Base-by-base conservation (phyloP, 2,888 invertebrate genomes). In the Drosophila siamana region DNA sequence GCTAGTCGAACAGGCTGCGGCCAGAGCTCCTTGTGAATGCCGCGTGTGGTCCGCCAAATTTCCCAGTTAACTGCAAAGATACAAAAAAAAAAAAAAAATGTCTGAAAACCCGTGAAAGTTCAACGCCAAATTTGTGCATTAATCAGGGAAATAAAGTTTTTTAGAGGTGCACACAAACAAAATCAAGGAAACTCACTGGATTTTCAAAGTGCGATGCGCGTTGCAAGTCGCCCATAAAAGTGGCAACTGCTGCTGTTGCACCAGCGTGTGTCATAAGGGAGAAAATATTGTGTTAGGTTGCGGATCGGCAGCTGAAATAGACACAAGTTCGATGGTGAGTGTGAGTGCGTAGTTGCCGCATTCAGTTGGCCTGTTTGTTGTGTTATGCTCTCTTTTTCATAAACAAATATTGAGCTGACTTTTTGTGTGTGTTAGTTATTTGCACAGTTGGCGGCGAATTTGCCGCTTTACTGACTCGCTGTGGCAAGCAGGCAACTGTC, bases 371-470 rank as follows among this genome's bases (percentile, higher is more conserved):
- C 30, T 54, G 48, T 55, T 63, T 70, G 77, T 74, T 79, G 19
- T 72, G 59, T 64, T 70, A 55, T 62, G 67, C 70, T 72, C 70
- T 67, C 82, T 76, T 74, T 76, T 52, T 51, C 69, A 40, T 60
- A 72, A 80, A 80, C 72, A 85, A 83, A 85, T 80, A 82, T 79
- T 82, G 76, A 38, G 48, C 47, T 54, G 73, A 41, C 51, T 59
- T 59, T 57, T 62, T 59, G 51, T 72, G 78, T 68, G 78, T 68
- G n/a, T n/a, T n/a, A n/a, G n/a, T 80, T 83, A 74, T 85, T 85
- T 83, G 76, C 80, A 82, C 83, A 83, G 85, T 83, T 85, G 82
- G 78, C 67, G 72, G 69, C 66, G 69, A 78, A 79, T 84, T 83
- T 78, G 76, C 79, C 63, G 57, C 50, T 50, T 64, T 66, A 36